phyloP scores from a whole-genome alignment of 2,888 invertebrate species.

The Drosophila imparisetae region DNA sequence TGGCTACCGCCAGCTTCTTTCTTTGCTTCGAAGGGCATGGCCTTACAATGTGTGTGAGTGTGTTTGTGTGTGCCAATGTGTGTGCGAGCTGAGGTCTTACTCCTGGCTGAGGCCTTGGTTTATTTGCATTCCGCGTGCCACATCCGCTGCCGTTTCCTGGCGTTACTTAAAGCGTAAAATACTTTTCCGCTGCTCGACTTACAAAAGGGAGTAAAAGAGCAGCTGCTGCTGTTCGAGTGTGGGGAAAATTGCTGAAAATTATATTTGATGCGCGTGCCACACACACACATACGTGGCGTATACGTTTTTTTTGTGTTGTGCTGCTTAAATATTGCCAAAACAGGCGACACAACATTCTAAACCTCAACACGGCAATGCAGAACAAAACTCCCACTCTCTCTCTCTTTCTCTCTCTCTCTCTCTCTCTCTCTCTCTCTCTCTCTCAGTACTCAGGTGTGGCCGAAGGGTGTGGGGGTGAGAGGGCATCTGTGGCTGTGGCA shows the following conservation, averaged over 20 bases:
- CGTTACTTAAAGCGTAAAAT: conserved; percentile 74
- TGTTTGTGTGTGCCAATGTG: background rate
- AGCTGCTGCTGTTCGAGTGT: conserved; percentile 1
- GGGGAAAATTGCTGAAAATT: conserved; percentile 55
- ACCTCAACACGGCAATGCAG: conserved; percentile 61
- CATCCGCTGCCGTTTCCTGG: conserved; percentile 68
- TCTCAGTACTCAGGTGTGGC: conserved; percentile 17
- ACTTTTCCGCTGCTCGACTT: conserved; percentile 62
- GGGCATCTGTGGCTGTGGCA: conserved; percentile 37
- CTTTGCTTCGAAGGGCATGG: conserved; percentile 36
- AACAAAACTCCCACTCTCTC: background rate
- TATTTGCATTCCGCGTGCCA: conserved; percentile 74
- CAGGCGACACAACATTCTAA: conserved; percentile 38
- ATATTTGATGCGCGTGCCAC: conserved; percentile 64
- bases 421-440: background rate
- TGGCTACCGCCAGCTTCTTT: conserved; percentile 44
- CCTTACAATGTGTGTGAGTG: conserved; percentile 3
- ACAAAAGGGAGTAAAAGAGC: conserved; percentile 3
- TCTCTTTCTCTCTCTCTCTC: too few species aligned
- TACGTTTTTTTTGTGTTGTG: conserved; percentile 40
- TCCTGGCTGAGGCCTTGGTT: conserved; percentile 45
- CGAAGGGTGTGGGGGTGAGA: background rate
- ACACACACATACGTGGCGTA: conserved; percentile 47
- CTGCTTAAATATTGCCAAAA: conserved; percentile 57
- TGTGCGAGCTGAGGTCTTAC: conserved; percentile 12